phyloP scores from a whole-genome alignment of 2,797 vertebrate species.

The Mormyrops attenuatus region DNA sequence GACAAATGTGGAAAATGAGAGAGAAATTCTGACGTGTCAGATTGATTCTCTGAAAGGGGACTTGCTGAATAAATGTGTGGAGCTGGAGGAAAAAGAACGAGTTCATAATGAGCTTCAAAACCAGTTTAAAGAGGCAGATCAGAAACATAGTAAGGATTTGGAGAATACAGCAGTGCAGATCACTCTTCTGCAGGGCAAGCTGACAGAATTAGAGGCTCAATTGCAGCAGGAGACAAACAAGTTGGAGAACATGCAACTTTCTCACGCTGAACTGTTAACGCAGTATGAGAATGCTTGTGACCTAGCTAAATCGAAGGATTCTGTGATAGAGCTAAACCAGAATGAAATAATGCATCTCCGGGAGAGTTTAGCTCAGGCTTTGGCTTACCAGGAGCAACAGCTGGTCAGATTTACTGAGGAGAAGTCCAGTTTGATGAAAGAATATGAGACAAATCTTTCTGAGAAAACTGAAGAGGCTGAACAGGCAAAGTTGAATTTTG shows the following conservation, averaged over 20 bases:
- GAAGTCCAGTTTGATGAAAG: conserved; percentile 43
- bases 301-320: conserved; percentile 55
- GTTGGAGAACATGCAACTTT: conserved; percentile 57
- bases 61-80: conserved; percentile 62
- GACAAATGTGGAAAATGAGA: conserved; percentile 59
- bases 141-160: conserved; percentile 72
- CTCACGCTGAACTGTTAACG: conserved; percentile 52
- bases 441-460: conserved; percentile 54
- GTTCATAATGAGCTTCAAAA: conserved; percentile 58
- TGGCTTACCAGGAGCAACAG: conserved; percentile 46
- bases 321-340: conserved; percentile 48
- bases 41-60: conserved; percentile 65
- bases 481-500: conserved; percentile 36
- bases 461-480: conserved; percentile 43
- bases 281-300: conserved; percentile 62
- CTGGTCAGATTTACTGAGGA: conserved; percentile 46
- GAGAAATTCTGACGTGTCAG: conserved; percentile 53
- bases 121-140: conserved; percentile 53
- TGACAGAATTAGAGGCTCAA: conserved; percentile 57
- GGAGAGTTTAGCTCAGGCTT: conserved; percentile 44
- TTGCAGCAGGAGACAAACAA: conserved; percentile 58
- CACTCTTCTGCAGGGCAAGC: conserved; percentile 60
- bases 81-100: conserved; percentile 66
- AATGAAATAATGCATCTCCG: conserved; percentile 50
- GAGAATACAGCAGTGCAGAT: conserved; percentile 68